Conservation (phyloP, 2,113 vertebrate genomes). For the Bubalus kerabau region DNA sequence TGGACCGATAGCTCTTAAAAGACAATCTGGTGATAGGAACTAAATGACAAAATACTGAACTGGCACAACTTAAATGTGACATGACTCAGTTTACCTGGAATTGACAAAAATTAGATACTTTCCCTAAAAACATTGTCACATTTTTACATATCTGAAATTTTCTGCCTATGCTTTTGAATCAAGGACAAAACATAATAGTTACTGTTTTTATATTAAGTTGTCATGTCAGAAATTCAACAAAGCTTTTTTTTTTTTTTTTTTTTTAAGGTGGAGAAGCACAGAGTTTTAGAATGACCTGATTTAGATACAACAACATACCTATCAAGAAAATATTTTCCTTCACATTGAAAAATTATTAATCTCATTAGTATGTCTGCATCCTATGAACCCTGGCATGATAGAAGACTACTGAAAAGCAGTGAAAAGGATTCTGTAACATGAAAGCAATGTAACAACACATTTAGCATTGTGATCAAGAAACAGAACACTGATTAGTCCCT, state of each 20-base stretch:
- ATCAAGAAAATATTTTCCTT: not conserved
- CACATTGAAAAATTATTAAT: not conserved
- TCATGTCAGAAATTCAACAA: not conserved
- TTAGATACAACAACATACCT: not conserved
- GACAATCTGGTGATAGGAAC: not conserved
- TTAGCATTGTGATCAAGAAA: slow-evolving; percentile 44
- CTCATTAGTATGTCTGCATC: not conserved
- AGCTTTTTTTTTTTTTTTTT: not conserved
- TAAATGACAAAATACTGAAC: not conserved
- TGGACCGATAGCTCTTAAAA: not conserved
- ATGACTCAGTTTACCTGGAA: not conserved
- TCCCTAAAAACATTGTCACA: not conserved
- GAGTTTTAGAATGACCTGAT: not conserved
- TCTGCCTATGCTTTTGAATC: not conserved
- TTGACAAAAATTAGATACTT: not conserved
- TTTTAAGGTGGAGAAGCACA: not conserved
- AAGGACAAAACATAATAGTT: not conserved
- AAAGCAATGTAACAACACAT: not conserved
- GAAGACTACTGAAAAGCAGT: not conserved
- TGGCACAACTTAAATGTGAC: not conserved
- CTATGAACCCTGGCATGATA: not conserved
- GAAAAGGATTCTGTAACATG: rapidly evolving
- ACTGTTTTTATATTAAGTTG: not conserved
- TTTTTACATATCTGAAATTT: not conserved
- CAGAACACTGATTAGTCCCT: not conserved